Base-by-base conservation (phyloP, 2,888 invertebrate genomes). In the Gnatocerus cornutus region DNA sequence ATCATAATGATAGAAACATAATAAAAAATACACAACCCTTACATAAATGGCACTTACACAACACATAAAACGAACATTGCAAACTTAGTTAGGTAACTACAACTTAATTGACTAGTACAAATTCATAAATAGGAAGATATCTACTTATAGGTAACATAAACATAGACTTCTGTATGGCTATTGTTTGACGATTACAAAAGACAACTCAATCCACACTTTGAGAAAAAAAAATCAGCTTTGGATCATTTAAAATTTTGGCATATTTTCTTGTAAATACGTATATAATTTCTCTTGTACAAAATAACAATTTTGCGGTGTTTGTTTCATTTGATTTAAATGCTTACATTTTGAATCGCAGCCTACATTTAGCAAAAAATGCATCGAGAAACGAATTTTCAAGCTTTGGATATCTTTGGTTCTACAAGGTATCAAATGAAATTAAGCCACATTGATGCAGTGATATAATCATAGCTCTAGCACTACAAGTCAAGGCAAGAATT, bases 31-130 rank as follows among this genome's bases (percentile, higher is more conserved):
- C 71, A 78, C 71, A 77, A 75, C 76, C 73, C 71, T 73, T 69
- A 73, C 71, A 74, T 67, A 68, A 72, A 77, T 78, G 78, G 77
- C 78, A 75, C 78, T 77, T 78, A 74, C 74, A 77, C 73, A 76
- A 73, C 77, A 77, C 72, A 73, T 71, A 69, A 69, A 73, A 71
- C 75, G 73, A 76, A 73, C 69, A 72, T 76, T 74, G 72, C 72
- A 72, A 69, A 65, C 56, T 68, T 45, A 73, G 62, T 33, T 65
- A 43, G 72, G 71, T 71, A 73, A 73, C 73, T 71, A 73, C 53
- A 65, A 68, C 63, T 71, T 68, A 63, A 46, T 3, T 71, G 71
- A 71, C 71, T 71, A 71, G 71, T 69, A 71, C 52, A 66, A 71
- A 65, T 68, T 70, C 63, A 67, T 67, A 67, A 63, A 70, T 70